phyloP scores from a whole-genome alignment of 2,797 vertebrate genomes.

The Megaceryle alcyon region DNA sequence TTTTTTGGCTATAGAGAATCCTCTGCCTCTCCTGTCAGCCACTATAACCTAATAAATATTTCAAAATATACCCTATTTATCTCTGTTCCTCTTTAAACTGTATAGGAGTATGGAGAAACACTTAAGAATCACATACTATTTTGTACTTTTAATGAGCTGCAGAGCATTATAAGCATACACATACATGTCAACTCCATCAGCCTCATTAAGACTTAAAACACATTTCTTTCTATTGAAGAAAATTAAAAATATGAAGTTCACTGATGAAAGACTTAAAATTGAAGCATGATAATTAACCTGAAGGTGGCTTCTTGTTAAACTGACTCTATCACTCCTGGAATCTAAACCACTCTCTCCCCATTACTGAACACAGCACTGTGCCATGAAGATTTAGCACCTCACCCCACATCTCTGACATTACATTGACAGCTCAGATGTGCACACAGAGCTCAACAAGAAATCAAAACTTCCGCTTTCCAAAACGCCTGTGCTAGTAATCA shows the following conservation, averaged over 20 bases:
- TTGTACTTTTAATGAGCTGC: background rate
- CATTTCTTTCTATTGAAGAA: background rate
- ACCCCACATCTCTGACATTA: background rate
- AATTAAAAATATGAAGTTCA: background rate
- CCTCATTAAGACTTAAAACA: background rate
- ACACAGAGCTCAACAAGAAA: background rate
- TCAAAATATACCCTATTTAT: background rate
- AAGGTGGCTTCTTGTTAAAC: background rate
- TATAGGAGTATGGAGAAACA: background rate
- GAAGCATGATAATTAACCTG: background rate
- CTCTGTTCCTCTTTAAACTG: background rate
- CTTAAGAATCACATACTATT: background rate
- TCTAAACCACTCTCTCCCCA: background rate
- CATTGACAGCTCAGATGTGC: accelerated
- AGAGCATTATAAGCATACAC: background rate
- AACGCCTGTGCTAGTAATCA: background rate
- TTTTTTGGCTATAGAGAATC: background rate
- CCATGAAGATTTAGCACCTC: background rate
- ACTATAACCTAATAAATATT: constrained; percentile 1
- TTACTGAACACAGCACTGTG: background rate
- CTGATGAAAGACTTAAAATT: background rate
- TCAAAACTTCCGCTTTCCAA: background rate
- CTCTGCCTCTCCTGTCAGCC: background rate
- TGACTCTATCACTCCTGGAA: background rate
- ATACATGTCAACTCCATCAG: background rate